phyloP scores from a whole-genome alignment of 2,797 vertebrate genomes.

The Paramormyrops hopkinsi region DNA sequence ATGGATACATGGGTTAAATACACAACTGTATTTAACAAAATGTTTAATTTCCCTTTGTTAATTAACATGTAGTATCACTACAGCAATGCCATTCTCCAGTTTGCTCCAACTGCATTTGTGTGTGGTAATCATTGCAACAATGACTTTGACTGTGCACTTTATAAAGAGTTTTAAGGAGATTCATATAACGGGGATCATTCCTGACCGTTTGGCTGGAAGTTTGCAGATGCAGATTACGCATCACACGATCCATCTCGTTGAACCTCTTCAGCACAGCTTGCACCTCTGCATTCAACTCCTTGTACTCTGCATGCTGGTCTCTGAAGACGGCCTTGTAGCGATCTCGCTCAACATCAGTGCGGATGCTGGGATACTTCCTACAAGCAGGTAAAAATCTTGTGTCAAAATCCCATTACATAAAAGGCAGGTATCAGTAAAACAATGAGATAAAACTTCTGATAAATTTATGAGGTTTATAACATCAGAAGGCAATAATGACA shows the following conservation, averaged over 20 bases:
- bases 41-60: neutral
- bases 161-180: neutral
- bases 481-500: neutral
- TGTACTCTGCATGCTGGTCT: conserved; percentile 92
- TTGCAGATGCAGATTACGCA: conserved; percentile 65
- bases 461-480: neutral
- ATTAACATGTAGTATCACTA: neutral
- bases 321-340: conserved; percentile 92
- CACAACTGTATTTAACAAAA: neutral
- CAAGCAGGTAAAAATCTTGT: neutral
- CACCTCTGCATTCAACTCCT: conserved; percentile 85
- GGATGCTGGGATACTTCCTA: conserved; percentile 86
- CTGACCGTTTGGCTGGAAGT: conserved; percentile 74
- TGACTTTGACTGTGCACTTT: neutral
- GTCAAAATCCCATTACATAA: neutral
- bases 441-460: neutral
- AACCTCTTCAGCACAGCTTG: conserved; percentile 74
- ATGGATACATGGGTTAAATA: neutral
- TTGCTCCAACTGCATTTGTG: neutral
- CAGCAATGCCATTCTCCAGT: neutral
- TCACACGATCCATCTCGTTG: conserved; percentile 76
- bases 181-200: neutral
- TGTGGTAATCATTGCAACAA: neutral
- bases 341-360: conserved; percentile 77
- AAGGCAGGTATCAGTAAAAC: neutral